Base-by-base conservation (phyloP, 2,888 invertebrate species). In the Aphodius sticticus region DNA sequence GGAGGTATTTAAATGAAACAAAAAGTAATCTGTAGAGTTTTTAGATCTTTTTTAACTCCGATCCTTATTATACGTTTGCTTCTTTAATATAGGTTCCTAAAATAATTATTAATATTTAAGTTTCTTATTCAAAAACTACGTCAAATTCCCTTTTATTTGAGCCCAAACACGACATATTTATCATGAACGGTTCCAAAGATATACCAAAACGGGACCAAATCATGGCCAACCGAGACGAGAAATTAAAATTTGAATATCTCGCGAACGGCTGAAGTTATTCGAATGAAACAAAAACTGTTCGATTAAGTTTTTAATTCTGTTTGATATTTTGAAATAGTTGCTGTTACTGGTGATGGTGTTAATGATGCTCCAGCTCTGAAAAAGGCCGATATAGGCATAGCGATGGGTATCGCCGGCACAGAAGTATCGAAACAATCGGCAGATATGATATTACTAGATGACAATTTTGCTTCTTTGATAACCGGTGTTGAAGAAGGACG, bases 321-420 rank as follows among this genome's bases (percentile, higher is more conserved):
- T 9, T 53, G 12, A 53, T 53, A 9, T 53, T 53, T 7, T 38
- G 70, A 69, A 7, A 36, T 94, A 86, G 96, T 96, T 69, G 96
- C 96, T 12, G 96, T 96, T 0, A 96, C 96, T 38, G 97, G 97
- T 2, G 96, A 97, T 86, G 97, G 96, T 69, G 96, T 96, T 0
- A 96, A 96, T 86, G 96, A 96, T 86, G 95, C 96, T 0, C 96
- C 96, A 0, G 96, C 96, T 6, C 90, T 96, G 76, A 94, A 95
- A 84, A 94, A 94, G 86, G 96, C 96, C 2, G 96, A 96, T 83
- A 95, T 95, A 77, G 95, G 95, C 70, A 92, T 95, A 37, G 94
- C 95, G 0, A 95, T 95, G 95, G 95, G 95, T 15, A 95, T 95
- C 79, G 91, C 93, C 77, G 95, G 95, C 7, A 94, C 94, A 7